These are phyloP conservation scores for Canis aureus DNA, from an alignment of 2,113 vertebrate species.

Conservation along the genomic window DNA sequence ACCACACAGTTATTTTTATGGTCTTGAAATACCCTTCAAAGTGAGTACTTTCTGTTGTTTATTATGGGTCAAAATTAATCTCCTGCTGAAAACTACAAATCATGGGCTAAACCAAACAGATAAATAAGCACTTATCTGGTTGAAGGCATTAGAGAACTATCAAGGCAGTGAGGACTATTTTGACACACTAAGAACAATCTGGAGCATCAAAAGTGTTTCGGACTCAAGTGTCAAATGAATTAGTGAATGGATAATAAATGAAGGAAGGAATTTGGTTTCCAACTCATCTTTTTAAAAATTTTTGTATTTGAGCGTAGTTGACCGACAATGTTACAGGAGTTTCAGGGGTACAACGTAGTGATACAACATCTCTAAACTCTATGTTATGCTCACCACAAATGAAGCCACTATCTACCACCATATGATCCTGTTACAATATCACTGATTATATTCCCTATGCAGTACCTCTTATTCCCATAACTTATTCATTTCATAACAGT, in stretches of 20 bases:
- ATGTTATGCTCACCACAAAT: not conserved
- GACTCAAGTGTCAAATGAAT: not conserved
- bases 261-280: constrained; percentile 14
- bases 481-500: not conserved
- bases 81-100: constrained; percentile 13
- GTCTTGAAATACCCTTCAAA: not conserved
- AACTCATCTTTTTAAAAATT: not conserved
- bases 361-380: not conserved
- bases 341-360: not conserved
- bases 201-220: not conserved
- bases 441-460: not conserved
- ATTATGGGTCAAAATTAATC: not conserved
- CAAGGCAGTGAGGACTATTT: not conserved
- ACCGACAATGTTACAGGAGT: not conserved
- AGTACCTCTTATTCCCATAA: not conserved
- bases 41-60: not conserved
- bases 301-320: not conserved
- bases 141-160: not conserved
- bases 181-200: not conserved
- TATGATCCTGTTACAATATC: not conserved
- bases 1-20: not conserved
- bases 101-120: not conserved
- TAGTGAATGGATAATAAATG: constrained; percentile 13
- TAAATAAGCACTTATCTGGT: not conserved
- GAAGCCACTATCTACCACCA: not conserved